Percentiles rank a stretch among this genome's conserved stretches.
Conservation (phyloP, 2,797 vertebrate species). For the Cynodonichthys magdalenae region DNA sequence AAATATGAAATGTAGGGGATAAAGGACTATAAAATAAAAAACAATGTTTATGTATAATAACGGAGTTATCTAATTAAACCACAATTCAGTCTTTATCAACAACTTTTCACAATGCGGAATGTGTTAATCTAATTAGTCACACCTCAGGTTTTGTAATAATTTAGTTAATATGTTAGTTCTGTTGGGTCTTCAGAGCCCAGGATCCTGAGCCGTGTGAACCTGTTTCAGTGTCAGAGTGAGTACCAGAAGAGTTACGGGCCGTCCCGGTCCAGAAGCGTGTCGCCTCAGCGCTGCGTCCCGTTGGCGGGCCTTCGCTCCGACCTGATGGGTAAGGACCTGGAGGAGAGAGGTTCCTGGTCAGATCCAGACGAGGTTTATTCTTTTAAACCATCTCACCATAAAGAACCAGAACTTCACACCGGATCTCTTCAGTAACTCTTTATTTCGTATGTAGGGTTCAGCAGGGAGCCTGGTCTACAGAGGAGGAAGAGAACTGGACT, state of each 20-base stretch:
- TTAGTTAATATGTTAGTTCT: no score
- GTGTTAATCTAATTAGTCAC: no score
- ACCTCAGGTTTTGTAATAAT: no score
- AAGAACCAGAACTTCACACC: background rate
- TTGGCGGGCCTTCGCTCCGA: conserved; percentile 38
- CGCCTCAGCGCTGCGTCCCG: conserved; percentile 34
- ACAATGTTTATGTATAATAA: no score
- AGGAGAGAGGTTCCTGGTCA: background rate
- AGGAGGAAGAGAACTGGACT: conserved; percentile 17
- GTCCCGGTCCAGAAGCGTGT: conserved; percentile 43
- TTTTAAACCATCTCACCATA: no score
- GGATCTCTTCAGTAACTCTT: background rate
- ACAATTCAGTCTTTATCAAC: no score
- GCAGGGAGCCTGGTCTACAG: conserved; percentile 51
- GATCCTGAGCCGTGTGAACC: background rate
- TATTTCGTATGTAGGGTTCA: conserved; percentile 37
- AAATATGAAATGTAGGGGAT: no score
- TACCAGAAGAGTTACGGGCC: conserved; percentile 57
- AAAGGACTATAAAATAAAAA: no score
- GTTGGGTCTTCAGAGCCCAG: no score
- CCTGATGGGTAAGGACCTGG: conserved; percentile 43
- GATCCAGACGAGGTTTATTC: background rate
- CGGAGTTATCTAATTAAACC: no score
- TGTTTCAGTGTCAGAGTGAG: conserved; percentile 55
- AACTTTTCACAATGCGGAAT: no score